Percentiles rank a stretch among this genome's conserved stretches.
phyloP scores from a whole-genome alignment of 2,113 vertebrate species.

The Heterotis niloticus region DNA sequence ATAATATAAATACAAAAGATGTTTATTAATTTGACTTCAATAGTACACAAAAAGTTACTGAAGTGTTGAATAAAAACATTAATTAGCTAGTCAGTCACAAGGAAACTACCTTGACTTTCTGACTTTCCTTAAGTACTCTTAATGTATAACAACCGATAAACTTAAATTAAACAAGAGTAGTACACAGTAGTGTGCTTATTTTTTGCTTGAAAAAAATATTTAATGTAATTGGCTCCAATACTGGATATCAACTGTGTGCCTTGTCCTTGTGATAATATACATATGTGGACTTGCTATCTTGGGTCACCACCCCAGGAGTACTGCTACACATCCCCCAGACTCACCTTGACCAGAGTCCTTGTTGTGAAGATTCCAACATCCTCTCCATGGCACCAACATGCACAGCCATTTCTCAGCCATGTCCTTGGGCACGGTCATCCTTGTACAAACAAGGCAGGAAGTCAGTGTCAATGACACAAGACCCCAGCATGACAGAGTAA shows the following conservation, averaged over 20 bases:
- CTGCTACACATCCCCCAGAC: constrained; percentile 9
- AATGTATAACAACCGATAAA: too few relatives aligned
- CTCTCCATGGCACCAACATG: constrained; percentile 42
- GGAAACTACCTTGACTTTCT: too few relatives aligned
- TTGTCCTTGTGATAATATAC: background rate
- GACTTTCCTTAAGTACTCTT: too few relatives aligned
- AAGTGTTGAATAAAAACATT: too few relatives aligned
- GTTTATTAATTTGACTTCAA: constrained; percentile 2
- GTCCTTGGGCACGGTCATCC: constrained; percentile 45
- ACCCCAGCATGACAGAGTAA: background rate
- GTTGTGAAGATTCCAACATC: constrained; percentile 36
- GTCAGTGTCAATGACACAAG: background rate
- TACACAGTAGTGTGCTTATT: too few relatives aligned
- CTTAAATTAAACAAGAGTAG: too few relatives aligned
- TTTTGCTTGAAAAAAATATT: too few relatives aligned
- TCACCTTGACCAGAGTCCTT: constrained; percentile 43
- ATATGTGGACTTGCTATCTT: too few relatives aligned
- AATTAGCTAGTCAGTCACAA: too few relatives aligned
- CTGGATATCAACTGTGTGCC: background rate
- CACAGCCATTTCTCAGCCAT: constrained; percentile 49
- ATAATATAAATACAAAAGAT: background rate
- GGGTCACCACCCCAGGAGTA: background rate
- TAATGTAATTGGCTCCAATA: too few relatives aligned
- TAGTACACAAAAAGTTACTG: background rate
- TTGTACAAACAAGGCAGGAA: constrained; percentile 29